These are phyloP conservation scores for Eurystomus glaucurus DNA, from an alignment of 2,797 vertebrate species.

Conservation along the genomic window DNA sequence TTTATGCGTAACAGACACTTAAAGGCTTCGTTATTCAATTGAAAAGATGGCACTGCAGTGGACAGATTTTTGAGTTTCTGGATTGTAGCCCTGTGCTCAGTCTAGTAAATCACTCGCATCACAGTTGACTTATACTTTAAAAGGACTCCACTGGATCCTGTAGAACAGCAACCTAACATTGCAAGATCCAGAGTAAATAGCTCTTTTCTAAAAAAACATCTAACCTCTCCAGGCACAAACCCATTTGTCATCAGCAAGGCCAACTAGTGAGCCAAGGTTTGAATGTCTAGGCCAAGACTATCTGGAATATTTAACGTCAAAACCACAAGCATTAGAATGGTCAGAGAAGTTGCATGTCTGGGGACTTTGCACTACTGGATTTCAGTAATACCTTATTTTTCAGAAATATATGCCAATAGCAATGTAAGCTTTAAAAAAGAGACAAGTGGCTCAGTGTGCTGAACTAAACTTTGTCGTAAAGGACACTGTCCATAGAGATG, in stretches of 20 bases:
- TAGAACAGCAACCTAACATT: background rate
- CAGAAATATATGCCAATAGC: background rate
- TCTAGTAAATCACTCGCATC: background rate
- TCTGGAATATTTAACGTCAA: background rate
- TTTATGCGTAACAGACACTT: background rate
- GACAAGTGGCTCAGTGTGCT: background rate
- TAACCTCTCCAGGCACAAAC: background rate
- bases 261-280: background rate
- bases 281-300: background rate
- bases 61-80: background rate
- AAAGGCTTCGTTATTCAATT: background rate
- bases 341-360: background rate
- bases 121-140: background rate
- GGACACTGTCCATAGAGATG: accelerated
- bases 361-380: background rate
- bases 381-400: background rate
- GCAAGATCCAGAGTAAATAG: background rate
- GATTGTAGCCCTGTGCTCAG: background rate
- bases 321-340: background rate
- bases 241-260: background rate
- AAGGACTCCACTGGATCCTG: background rate
- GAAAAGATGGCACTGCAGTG: background rate
- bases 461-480: background rate
- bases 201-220: background rate
- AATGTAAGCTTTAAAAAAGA: background rate